phyloP scores from a whole-genome alignment of 2,797 vertebrate species.

The Pangasius larnaudii region DNA sequence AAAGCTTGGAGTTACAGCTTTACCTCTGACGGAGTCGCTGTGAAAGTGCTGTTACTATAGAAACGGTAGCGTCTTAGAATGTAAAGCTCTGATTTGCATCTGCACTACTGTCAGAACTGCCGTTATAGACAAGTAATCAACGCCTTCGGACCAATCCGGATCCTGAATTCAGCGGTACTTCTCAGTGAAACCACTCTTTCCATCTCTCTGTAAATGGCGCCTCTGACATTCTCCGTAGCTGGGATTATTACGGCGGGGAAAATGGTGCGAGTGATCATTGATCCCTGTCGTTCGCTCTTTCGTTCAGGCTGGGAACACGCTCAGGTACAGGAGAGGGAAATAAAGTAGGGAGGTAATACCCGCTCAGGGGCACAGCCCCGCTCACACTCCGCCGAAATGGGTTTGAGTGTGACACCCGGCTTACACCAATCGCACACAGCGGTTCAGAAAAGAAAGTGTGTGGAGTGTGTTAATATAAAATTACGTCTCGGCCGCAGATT shows the following conservation, averaged over 20 bases:
- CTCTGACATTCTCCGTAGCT: slow-evolving; percentile 13
- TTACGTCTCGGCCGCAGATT: not conserved
- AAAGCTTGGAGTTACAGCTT: no score
- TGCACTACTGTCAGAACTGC: not conserved
- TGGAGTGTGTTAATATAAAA: not conserved
- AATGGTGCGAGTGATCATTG: not conserved
- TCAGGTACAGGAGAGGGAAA: slow-evolving; percentile 9
- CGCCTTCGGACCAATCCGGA: not conserved
- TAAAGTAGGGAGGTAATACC: slow-evolving; percentile 3
- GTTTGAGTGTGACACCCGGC: not conserved
- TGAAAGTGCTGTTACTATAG: not conserved
- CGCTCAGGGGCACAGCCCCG: not conserved
- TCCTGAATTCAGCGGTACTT: not conserved
- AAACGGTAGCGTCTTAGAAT: not conserved
- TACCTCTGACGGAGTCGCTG: no score
- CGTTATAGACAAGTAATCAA: not conserved
- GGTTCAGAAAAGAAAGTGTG: not conserved
- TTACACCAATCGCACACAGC: not conserved
- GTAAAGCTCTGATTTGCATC: not conserved
- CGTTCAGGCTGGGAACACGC: not conserved
- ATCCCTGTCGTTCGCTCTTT: not conserved
- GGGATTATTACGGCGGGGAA: not conserved
- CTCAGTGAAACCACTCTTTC: not conserved
- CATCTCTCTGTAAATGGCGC: not conserved
- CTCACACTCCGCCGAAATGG: not conserved